Evolutionary conservation across 2,113 vertebrate genomes (phyloP).

Genomic region (Heloderma charlesbogerti): DNA sequence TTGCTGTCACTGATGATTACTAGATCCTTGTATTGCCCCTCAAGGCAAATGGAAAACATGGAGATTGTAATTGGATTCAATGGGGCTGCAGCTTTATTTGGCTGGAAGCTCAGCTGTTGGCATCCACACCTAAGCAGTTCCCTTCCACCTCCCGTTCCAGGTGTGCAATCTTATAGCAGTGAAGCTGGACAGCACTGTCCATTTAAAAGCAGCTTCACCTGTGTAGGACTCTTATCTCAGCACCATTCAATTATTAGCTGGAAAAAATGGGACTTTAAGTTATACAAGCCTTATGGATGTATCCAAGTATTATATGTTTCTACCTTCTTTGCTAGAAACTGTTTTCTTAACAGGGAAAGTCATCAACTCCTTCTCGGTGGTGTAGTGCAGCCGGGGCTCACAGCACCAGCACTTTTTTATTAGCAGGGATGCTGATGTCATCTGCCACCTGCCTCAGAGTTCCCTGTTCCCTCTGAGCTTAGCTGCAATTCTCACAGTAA

Average conservation of each 20-base stretch:
- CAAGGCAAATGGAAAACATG: slow-evolving; percentile 19
- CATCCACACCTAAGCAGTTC: neutral
- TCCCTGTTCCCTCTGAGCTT: no score
- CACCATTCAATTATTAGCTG: neutral
- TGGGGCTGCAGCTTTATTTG: slow-evolving; percentile 4
- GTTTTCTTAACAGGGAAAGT: neutral
- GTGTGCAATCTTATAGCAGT: neutral
- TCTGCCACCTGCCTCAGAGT: no score
- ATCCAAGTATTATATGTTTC: neutral
- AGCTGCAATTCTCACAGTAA: no score
- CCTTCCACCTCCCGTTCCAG: neutral
- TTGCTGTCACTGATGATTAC: neutral
- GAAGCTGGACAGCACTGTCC: neutral
- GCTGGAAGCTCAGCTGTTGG: neutral
- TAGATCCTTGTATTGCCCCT: neutral
- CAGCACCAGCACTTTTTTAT: no score
- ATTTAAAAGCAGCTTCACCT: neutral
- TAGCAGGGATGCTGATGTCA: no score
- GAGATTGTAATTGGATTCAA: slow-evolving; percentile 10
- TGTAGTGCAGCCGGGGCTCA: no score
- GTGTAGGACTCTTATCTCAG: neutral
- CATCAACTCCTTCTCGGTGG: neutral
- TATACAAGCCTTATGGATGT: neutral
- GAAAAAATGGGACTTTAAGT: neutral
- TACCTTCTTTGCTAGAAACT: neutral